These are phyloP conservation scores for Molorchus minor DNA, from an alignment of 2,888 invertebrate genomes.

Conservation along the genomic window DNA sequence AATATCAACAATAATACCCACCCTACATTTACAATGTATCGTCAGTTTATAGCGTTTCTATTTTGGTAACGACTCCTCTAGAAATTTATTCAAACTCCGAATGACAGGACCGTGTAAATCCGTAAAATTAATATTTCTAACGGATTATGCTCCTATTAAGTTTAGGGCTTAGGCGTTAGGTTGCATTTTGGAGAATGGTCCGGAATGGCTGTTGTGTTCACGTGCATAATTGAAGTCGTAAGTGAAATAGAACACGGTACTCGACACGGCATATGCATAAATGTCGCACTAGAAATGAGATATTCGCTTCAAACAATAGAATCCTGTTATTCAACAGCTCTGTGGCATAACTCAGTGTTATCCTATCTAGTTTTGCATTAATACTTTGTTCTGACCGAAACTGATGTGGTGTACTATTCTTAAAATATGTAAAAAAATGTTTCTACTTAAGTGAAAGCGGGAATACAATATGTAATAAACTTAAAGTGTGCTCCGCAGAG, in stretches of 20 bases:
- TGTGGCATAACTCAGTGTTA: too few species aligned
- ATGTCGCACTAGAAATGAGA: constrained; percentile 6
- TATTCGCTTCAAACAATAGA: constrained; percentile 16
- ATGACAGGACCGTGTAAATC: constrained; percentile 13
- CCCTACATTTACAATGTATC: not conserved
- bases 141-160: constrained; percentile 15
- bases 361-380: too few species aligned
- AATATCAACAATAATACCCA: not conserved
- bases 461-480: too few species aligned
- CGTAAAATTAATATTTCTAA: constrained; percentile 17
- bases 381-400: too few species aligned
- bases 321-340: too few species aligned
- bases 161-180: constrained; percentile 2
- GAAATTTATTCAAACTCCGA: constrained; percentile 8
- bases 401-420: too few species aligned
- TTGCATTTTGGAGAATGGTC: constrained; percentile 5
- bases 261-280: constrained; percentile 28
- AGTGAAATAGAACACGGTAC: constrained; percentile 33
- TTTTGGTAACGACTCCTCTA: not conserved
- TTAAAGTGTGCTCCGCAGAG: too few species aligned
- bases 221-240: constrained; percentile 38
- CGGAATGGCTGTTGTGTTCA: not conserved
- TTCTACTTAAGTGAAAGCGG: too few species aligned
- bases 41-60: constrained; percentile 3
- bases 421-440: too few species aligned